Conservation (phyloP, 1,140 invertebrate species). For the Caenorhabditis tropicalis region DNA sequence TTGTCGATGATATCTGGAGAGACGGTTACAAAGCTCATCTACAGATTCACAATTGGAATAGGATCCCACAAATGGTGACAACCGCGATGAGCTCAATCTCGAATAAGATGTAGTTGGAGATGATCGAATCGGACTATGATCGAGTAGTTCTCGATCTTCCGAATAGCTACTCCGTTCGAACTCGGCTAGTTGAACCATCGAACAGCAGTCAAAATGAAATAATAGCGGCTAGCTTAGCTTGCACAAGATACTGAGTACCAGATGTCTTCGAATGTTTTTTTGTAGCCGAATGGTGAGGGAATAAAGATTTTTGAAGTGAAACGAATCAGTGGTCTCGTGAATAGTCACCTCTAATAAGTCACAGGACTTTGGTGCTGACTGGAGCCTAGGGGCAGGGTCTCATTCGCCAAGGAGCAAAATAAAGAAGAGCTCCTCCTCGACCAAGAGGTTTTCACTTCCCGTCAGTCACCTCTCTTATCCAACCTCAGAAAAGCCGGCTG, state of each 20-base stretch:
- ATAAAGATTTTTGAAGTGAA: background rate
- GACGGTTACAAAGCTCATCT: slow-evolving; percentile 46
- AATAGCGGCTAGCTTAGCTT: slow-evolving; percentile 6
- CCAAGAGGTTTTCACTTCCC: background rate
- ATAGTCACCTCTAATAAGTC: slow-evolving; percentile 40
- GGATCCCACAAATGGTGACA: slow-evolving; percentile 17
- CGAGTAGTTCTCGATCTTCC: background rate
- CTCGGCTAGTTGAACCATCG: slow-evolving; percentile 31
- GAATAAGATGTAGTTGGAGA: background rate
- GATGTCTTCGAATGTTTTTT: slow-evolving; percentile 25
- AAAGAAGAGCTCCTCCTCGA: slow-evolving; percentile 8
- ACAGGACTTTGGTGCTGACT: slow-evolving; percentile 37
- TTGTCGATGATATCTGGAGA: slow-evolving; percentile 27
- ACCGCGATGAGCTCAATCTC: background rate
- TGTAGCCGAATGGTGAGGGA: no score
- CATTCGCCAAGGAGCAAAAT: slow-evolving; percentile 3
- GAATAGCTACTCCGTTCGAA: background rate
- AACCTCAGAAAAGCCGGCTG: slow-evolving; percentile 37
- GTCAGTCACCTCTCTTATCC: slow-evolving; percentile 8
- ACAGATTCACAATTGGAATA: slow-evolving; percentile 54
- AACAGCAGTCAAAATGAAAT: slow-evolving; percentile 6
- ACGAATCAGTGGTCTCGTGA: slow-evolving; percentile 2
- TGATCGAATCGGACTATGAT: slow-evolving; percentile 4
- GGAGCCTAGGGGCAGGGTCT: background rate
- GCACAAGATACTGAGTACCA: slow-evolving; percentile 1